These are phyloP conservation scores for Limnodromus scolopaceus DNA, from an alignment of 2,797 vertebrate species.

Conservation along the genomic window DNA sequence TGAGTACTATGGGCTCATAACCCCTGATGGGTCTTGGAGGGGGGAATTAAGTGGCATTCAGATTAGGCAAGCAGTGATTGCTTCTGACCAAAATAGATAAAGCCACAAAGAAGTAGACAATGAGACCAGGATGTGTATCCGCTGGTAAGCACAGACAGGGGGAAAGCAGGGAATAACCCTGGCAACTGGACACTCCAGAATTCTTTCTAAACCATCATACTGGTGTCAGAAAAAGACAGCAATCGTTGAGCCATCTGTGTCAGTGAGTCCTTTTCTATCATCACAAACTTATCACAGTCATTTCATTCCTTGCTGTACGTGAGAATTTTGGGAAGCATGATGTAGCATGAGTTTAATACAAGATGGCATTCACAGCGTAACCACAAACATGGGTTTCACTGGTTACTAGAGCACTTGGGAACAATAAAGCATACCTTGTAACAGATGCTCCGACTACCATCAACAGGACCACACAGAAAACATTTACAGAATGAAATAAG, in stretches of 20 bases:
- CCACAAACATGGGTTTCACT: not conserved
- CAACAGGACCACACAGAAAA: not conserved
- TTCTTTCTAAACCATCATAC: not conserved
- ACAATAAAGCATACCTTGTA: not conserved
- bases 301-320: accelerated
- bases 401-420: not conserved
- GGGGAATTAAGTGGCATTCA: not conserved
- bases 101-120: not conserved
- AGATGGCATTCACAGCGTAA: not conserved
- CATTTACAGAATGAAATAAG: not conserved
- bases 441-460: not conserved
- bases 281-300: not conserved
- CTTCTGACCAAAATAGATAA: not conserved
- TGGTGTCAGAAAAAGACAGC: not conserved
- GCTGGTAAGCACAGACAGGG: not conserved
- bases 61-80: not conserved
- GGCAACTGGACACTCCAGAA: not conserved
- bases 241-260: accelerated
- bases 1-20: not conserved
- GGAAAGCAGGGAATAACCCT: not conserved
- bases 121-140: not conserved
- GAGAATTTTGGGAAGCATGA: not conserved
- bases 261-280: not conserved
- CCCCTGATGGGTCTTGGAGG: not conserved
- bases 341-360: accelerated